Evolutionary conservation across 2,113 vertebrate genomes (phyloP).

Genomic region (Lathamus discolor): DNA sequence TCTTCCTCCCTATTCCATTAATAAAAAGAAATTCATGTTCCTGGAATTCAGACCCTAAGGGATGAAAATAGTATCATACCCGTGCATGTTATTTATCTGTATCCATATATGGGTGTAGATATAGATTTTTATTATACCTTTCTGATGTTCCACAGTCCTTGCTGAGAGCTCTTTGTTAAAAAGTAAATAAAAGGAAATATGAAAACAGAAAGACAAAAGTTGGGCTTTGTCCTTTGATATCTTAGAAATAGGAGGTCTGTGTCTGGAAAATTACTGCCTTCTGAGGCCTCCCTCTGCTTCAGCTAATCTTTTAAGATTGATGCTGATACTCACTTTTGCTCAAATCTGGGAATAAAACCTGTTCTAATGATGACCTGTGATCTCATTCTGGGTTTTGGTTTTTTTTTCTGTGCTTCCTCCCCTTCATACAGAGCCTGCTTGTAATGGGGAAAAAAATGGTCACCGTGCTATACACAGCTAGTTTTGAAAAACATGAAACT

Average conservation of each 20-base stretch:
- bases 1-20: background rate
- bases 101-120: background rate
- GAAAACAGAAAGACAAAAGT: constrained; percentile 15
- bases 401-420: background rate
- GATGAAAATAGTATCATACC: background rate
- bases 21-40: background rate
- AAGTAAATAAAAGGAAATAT: constrained; percentile 8
- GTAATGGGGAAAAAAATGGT: background rate
- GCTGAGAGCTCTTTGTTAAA: background rate
- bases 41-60: background rate
- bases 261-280: constrained; percentile 13
- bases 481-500: background rate
- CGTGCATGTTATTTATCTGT: background rate
- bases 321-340: background rate
- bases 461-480: background rate
- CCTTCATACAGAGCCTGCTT: background rate
- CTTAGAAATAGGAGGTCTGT: background rate
- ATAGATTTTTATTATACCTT: background rate
- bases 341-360: background rate
- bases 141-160: background rate
- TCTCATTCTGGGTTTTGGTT: background rate
- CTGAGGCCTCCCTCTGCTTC: constrained; percentile 13
- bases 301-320: constrained; percentile 41
- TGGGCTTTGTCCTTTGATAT: constrained; percentile 8
- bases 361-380: background rate